Base-by-base conservation (phyloP, 1,140 invertebrate species). In the Bombus superbus region DNA sequence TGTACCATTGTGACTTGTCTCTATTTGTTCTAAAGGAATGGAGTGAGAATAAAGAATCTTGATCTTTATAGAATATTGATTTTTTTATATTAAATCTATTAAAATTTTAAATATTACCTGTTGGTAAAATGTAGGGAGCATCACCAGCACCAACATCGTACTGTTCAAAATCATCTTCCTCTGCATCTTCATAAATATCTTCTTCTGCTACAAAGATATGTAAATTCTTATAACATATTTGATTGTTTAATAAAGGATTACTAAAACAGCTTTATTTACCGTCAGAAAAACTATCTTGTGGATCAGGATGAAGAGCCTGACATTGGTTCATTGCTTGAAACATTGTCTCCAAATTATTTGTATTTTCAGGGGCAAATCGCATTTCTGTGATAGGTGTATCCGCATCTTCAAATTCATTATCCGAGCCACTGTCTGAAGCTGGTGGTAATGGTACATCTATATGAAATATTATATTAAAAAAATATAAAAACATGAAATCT, bases 291-390 rank as follows among this genome's bases (percentile, higher is more conserved):
- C 94, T 95, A 62, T 97, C 96, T 86, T 96, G 94, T 81, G 96
- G 95, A 93, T 97, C 97, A 44, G 97, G 97, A 95, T 97, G 96
- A 44, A 97, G 94, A 47, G 96, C 96, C 93, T 97, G 97, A 91
- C 97, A 97, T 44, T 96, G 94, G 86, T 95, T 96, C 95, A 98
- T 96, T n/a, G 97, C 96, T 89, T 96, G 93, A 93, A 97, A 98
- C 95, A 97, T 96, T 40, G 94, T 92, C 78, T 97, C 95, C 89
- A 98, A 95, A 85, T 94, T 94, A 81, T 94, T 94, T 74, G 95
- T 95, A 92, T 97, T 96, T 76, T 96, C 95, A 22, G 97, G 97
- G 25, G 97, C 96, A 94, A 98, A 97, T 89, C 96, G 95, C 86
- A 98, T 95, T 94, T 97, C 97, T 62, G 96, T 97, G 44, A 96